These are phyloP conservation scores for Ceryle rudis DNA, from an alignment of 2,797 vertebrate species.

Conservation along the genomic window DNA sequence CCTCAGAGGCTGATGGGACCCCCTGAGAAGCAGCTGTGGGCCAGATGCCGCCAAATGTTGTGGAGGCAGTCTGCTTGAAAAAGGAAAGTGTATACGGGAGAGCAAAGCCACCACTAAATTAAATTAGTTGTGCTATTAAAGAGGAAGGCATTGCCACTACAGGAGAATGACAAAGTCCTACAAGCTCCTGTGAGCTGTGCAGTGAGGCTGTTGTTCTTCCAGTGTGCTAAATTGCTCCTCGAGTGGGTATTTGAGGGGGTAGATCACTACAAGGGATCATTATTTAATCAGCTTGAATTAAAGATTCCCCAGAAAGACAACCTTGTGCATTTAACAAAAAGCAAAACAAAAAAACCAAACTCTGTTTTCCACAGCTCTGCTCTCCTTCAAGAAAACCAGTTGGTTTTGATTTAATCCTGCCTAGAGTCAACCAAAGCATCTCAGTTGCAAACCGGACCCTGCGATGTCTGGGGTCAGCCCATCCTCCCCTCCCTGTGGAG, in stretches of 20 bases:
- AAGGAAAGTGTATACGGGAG: background rate
- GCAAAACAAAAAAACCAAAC: background rate
- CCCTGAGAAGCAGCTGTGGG: background rate
- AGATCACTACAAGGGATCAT: background rate
- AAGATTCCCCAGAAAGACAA: background rate
- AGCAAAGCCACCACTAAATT: background rate
- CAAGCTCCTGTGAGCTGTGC: background rate
- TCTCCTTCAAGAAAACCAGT: background rate
- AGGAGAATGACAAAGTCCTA: background rate
- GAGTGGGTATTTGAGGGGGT: background rate
- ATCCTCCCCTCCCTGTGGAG: background rate
- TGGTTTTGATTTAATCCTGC: background rate
- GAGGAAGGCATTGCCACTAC: background rate
- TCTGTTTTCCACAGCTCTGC: background rate
- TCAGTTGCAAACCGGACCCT: background rate
- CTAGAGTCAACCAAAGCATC: background rate
- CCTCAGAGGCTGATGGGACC: background rate
- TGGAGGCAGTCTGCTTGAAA: rapidly evolving
- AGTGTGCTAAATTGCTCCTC: background rate
- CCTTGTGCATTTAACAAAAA: background rate
- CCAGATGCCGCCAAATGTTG: background rate
- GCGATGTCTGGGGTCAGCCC: rapidly evolving
- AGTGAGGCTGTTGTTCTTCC: background rate
- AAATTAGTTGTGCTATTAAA: background rate
- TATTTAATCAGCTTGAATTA: background rate